Base-by-base conservation (phyloP, 1,140 invertebrate species). In the Aricia agestis region DNA sequence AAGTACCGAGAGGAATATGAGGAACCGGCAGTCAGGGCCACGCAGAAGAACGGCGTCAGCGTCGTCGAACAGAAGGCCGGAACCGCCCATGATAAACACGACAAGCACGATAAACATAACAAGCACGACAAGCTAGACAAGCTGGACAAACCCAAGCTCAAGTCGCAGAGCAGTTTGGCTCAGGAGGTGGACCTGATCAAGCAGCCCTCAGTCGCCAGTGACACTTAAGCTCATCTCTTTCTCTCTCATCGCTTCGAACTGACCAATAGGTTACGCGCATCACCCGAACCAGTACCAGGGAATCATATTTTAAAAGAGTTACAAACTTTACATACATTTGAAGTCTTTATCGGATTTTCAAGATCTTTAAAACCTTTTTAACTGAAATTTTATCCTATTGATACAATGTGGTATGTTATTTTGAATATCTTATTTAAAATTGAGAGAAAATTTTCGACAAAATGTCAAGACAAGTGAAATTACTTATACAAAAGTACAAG, bases 121-220 rank as follows among this genome's bases (percentile, higher is more conserved):
- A 80, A 79, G 74, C 36, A 36, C 36, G 71, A 9, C 73, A 79
- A 13, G 10, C 70, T 10, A 67, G 69, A 42, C 65, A 74, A 77
- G 31, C 74, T 74, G 19, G 75, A 77, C n/a, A 80, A 79, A 68
- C 83, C 85, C 59, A 85, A 84, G 61, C 78, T 91, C 70, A 90
- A 90, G 74, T 72, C 81, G 0, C 89, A 91, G 70, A 76, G 80
- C 11, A 91, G 89, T 75, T 80, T 89, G 3, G 80, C 79, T 1
- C 82, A 80, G 1, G 85, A 87, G 41, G 76, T 79, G 9, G 86
- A 89, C 69, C 76, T 87, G 7, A 82, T 85, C 71, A 89, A 88
- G 66, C 89, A 89, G 19, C 82, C 82, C 0, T 90, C 87, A 0
- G 84, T 85, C 10, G 78, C 82, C 42, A 91, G 86, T 78, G 87